Percentiles rank a stretch among this genome's conserved stretches.
phyloP scores from a whole-genome alignment of 2,797 vertebrate genomes.

The Sebastes minor region DNA sequence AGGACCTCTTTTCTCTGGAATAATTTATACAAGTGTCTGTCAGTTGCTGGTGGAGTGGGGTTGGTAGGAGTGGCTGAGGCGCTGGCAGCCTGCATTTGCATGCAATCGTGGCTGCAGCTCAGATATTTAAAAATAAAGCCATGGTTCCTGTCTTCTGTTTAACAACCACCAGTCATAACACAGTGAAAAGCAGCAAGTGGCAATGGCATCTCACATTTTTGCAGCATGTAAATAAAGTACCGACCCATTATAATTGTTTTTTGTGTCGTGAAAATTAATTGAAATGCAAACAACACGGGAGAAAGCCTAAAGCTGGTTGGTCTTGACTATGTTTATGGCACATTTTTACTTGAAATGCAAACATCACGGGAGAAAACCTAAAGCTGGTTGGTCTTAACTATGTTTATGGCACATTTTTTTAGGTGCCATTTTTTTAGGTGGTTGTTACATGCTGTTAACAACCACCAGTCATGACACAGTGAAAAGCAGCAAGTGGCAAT shows the following conservation, averaged over 20 bases:
- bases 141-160: conserved; percentile 81
- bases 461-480: conserved; percentile 47
- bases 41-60: conserved; percentile 21
- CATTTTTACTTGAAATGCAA: not conserved
- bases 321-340: not conserved
- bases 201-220: conserved; percentile 70
- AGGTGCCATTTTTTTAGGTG: not conserved
- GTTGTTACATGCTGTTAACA: no score
- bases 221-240: conserved; percentile 82
- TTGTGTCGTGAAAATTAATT: conserved; percentile 52
- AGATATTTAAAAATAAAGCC: conserved; percentile 68
- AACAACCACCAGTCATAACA: conserved; percentile 50
- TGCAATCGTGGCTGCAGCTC: conserved; percentile 57
- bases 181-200: conserved; percentile 59
- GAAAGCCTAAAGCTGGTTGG: not conserved
- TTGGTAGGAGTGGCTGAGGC: conserved; percentile 69
- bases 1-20: conserved; percentile 25
- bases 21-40: conserved; percentile 52
- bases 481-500: conserved; percentile 60
- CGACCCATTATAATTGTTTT: conserved; percentile 57
- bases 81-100: conserved; percentile 60
- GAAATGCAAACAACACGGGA: not conserved
- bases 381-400: not conserved
- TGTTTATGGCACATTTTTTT: not conserved
- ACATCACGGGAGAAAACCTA: not conserved